These are phyloP conservation scores for Anser brachyrhynchus DNA, from an alignment of 2,113 vertebrate genomes.

Conservation along the genomic window DNA sequence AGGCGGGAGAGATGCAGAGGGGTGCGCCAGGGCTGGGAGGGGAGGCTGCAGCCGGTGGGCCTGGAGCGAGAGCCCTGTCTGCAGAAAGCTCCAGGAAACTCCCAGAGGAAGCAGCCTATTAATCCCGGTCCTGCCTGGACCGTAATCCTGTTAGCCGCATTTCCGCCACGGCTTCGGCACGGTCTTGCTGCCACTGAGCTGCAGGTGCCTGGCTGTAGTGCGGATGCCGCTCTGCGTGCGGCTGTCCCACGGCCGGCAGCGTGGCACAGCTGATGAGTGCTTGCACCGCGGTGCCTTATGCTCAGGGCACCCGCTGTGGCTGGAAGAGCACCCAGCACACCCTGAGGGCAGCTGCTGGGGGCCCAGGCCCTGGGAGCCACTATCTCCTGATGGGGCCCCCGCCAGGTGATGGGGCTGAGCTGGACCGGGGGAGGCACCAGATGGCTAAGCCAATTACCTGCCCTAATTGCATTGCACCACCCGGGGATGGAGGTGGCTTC, in stretches of 20 bases:
- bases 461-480: background rate
- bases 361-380: background rate
- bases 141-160: background rate
- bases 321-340: background rate
- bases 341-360: too few relatives aligned
- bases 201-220: background rate
- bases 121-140: background rate
- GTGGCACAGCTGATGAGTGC: too few relatives aligned
- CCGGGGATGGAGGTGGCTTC: background rate
- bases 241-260: background rate
- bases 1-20: background rate
- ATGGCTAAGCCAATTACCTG: conserved; percentile 59
- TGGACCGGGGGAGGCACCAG: background rate
- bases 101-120: background rate
- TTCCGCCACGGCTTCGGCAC: background rate
- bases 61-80: background rate
- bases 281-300: background rate
- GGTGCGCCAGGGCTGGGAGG: too few relatives aligned
- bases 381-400: background rate
- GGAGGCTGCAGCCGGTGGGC: background rate
- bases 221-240: background rate
- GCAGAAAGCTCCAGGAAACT: background rate
- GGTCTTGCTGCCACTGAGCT: background rate
- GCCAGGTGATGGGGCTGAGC: background rate
- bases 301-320: background rate